A percentile compares a stretch with the other conserved stretches of the same genome.
Evolutionary conservation across 2,888 invertebrate species (phyloP).

Genomic region (Orthosia incerta): DNA sequence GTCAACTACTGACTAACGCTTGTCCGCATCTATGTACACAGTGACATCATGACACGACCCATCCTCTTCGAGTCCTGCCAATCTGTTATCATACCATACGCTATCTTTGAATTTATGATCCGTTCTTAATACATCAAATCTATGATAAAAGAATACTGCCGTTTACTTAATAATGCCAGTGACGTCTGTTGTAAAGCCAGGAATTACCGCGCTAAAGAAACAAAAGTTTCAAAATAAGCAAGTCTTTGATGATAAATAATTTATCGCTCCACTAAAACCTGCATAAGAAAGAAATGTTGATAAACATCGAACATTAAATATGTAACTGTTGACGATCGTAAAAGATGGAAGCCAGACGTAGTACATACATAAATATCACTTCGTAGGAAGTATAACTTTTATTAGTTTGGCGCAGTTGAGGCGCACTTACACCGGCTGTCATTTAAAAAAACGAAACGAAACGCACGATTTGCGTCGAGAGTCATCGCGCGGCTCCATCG

Average conservation of each 20-base stretch:
- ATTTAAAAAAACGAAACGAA: slow-evolving; percentile 84
- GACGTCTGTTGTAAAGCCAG: slow-evolving; percentile 81
- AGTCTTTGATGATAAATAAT: slow-evolving; percentile 90
- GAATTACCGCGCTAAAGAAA: slow-evolving; percentile 80
- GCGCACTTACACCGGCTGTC: slow-evolving; percentile 77
- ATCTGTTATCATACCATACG: slow-evolving; percentile 75
- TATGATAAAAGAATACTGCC: slow-evolving; percentile 74
- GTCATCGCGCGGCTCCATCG: slow-evolving; percentile 77
- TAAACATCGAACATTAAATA: slow-evolving; percentile 91
- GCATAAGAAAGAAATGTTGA: slow-evolving; percentile 91
- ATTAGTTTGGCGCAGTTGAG: slow-evolving; percentile 82
- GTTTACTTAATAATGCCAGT: slow-evolving; percentile 80
- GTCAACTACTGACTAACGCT: slow-evolving; percentile 76
- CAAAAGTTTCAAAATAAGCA: slow-evolving; percentile 89
- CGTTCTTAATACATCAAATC: slow-evolving; percentile 74
- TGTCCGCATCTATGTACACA: slow-evolving; percentile 60
- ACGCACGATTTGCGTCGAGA: slow-evolving; percentile 84
- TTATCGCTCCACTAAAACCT: slow-evolving; percentile 89
- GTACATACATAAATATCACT: slow-evolving; percentile 86
- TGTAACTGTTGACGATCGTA: slow-evolving; percentile 91
- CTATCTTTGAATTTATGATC: slow-evolving; percentile 76
- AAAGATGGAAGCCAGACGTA: slow-evolving; percentile 88
- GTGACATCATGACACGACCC: slow-evolving; percentile 80
- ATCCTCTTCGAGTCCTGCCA: slow-evolving; percentile 79
- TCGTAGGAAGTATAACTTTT: slow-evolving; percentile 85